Conservation (phyloP, 2,888 invertebrate species). For the Tineola bisselliella region DNA sequence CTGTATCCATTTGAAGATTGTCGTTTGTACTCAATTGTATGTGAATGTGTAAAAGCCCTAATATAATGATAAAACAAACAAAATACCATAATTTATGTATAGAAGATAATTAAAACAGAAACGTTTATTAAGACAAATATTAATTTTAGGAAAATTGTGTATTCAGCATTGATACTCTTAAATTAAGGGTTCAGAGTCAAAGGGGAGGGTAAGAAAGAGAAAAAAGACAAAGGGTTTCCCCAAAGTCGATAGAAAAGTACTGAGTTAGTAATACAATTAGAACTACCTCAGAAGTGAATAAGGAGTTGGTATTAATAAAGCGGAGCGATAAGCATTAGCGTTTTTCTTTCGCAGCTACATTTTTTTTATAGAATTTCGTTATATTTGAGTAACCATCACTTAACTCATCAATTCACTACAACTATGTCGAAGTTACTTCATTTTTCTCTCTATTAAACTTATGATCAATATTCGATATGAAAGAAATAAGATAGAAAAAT, state of each 20-base stretch:
- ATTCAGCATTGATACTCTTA: not conserved
- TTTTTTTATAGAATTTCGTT: no score
- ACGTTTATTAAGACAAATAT: not conserved
- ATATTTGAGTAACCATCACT: no score
- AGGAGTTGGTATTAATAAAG: not conserved
- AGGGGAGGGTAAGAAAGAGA: not conserved
- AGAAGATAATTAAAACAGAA: not conserved
- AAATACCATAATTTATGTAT: not conserved
- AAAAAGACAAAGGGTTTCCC: constrained; percentile 27
- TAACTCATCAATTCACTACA: no score
- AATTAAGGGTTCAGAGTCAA: not conserved
- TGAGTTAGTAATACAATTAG: constrained; percentile 42
- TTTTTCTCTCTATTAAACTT: no score
- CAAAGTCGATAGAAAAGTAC: constrained; percentile 34
- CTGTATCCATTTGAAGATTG: no score
- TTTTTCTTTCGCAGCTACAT: not conserved
- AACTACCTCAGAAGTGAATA: constrained; percentile 12
- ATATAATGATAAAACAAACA: no score
- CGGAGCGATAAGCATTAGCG: constrained; percentile 23
- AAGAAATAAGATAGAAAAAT: not conserved
- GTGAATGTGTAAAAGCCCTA: no score
- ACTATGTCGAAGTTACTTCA: no score
- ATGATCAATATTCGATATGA: no score
- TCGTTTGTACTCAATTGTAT: no score
- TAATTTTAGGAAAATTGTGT: not conserved